Evolutionary conservation across 2,113 vertebrate genomes (phyloP).

Genomic region (Nestor notabilis): DNA sequence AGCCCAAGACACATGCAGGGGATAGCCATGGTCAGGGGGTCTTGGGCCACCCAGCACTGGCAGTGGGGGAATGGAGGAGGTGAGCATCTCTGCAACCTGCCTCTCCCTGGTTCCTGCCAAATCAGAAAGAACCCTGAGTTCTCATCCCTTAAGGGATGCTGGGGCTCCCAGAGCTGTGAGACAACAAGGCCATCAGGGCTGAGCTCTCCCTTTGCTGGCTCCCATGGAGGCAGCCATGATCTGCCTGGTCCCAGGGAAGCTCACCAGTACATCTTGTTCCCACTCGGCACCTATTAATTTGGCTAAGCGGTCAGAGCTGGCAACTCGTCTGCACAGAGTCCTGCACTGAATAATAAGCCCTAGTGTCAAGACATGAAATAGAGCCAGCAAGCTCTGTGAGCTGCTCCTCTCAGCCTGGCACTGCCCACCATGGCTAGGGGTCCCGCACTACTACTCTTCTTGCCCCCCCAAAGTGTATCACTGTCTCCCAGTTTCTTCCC

Average conservation of each 20-base stretch:
- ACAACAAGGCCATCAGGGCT: neutral
- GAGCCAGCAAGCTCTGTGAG: neutral
- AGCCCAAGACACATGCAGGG: neutral
- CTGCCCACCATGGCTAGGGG: neutral
- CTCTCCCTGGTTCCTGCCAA: neutral
- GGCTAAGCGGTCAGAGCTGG: neutral
- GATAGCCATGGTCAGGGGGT: no score
- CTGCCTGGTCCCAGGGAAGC: neutral
- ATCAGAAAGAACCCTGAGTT: neutral
- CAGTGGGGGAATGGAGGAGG: neutral
- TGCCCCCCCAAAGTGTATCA: neutral
- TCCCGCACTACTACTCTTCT: neutral
- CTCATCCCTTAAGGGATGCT: neutral
- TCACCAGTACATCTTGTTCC: conserved; percentile 24
- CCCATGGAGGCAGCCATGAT: neutral
- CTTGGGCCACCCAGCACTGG: fast-evolving
- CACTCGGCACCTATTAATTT: conserved; percentile 13
- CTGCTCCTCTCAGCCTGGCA: neutral
- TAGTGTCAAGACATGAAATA: fast-evolving
- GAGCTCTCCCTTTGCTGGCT: neutral
- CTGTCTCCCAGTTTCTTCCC: neutral
- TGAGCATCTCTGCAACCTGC: neutral
- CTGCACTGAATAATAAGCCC: neutral
- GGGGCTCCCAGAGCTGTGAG: neutral
- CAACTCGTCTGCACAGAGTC: neutral